Conservation (phyloP, 2,888 invertebrate genomes). For the Lycocerus yunnanus region DNA sequence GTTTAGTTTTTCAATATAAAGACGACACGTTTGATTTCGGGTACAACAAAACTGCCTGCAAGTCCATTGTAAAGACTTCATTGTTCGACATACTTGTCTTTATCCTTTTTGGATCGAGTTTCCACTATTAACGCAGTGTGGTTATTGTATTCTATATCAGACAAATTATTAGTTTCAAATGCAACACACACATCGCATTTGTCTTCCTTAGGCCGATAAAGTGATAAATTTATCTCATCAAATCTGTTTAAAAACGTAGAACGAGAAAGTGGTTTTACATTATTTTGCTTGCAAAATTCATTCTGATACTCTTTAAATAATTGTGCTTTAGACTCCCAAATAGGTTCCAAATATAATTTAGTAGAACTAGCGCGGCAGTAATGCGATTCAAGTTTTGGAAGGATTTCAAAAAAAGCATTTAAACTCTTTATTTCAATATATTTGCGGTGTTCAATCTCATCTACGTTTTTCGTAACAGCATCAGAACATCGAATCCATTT, state of each 20-base stretch:
- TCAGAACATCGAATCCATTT: neutral
- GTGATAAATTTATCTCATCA: slow-evolving; percentile 9
- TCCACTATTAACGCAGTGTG: slow-evolving; percentile 5
- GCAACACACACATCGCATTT: slow-evolving; percentile 16
- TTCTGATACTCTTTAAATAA: slow-evolving; percentile 1
- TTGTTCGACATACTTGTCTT: slow-evolving; percentile 12
- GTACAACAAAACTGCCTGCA: slow-evolving; percentile 14
- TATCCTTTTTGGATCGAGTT: slow-evolving; percentile 10
- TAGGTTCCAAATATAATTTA: neutral
- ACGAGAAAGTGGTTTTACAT: neutral
- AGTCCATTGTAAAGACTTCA: slow-evolving; percentile 16
- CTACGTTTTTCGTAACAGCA: neutral
- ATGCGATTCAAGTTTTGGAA: neutral
- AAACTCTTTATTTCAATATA: neutral
- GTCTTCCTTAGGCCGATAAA: slow-evolving; percentile 12
- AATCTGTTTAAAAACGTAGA: slow-evolving; percentile 11
- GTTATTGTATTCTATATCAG: neutral
- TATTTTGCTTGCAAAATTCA: slow-evolving; percentile 8
- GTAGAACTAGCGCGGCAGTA: neutral
- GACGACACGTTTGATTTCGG: slow-evolving; percentile 19
- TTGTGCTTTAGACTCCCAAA: neutral
- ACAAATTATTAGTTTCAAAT: slow-evolving; percentile 2
- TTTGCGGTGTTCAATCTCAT: neutral
- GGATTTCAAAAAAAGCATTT: neutral
- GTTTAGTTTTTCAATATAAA: slow-evolving; percentile 35